Percentiles rank a stretch among this genome's conserved stretches.
phyloP scores from a whole-genome alignment of 2,888 invertebrate genomes.

The Zygothrica quintamaculata region DNA sequence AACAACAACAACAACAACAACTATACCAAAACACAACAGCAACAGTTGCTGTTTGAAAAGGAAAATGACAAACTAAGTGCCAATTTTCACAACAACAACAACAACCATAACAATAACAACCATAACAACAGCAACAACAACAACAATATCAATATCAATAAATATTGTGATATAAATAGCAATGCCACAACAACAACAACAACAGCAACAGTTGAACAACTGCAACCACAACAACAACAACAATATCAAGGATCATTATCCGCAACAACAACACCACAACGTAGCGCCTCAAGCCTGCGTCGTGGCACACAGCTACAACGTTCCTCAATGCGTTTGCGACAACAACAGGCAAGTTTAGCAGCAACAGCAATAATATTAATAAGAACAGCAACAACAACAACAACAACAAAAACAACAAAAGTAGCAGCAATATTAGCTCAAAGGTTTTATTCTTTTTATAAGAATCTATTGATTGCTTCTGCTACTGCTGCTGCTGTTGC shows the following conservation, averaged over 20 bases:
- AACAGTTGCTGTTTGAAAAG: constrained; percentile 36
- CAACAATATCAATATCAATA: constrained; percentile 45
- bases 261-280: constrained; percentile 49
- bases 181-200: constrained; percentile 38
- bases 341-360: constrained; percentile 34
- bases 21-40: constrained; percentile 19
- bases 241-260: constrained; percentile 33
- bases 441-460: no score
- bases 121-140: constrained; percentile 28
- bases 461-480: background rate
- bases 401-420: constrained; percentile 21
- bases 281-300: constrained; percentile 65
- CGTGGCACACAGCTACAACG: constrained; percentile 78
- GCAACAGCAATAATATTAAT: constrained; percentile 18
- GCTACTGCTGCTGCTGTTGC: constrained; percentile 26
- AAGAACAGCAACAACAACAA: constrained; percentile 30
- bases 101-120: constrained; percentile 16
- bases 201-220: constrained; percentile 21
- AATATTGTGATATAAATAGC: constrained; percentile 65
- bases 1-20: constrained; percentile 31
- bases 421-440: no score
- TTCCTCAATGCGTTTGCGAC: constrained; percentile 81
- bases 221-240: constrained; percentile 34
- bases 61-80: constrained; percentile 45
- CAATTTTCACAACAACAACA: constrained; percentile 39